These are phyloP conservation scores for Capreolus pygargus DNA, from an alignment of 2,113 vertebrate species.

Conservation along the genomic window DNA sequence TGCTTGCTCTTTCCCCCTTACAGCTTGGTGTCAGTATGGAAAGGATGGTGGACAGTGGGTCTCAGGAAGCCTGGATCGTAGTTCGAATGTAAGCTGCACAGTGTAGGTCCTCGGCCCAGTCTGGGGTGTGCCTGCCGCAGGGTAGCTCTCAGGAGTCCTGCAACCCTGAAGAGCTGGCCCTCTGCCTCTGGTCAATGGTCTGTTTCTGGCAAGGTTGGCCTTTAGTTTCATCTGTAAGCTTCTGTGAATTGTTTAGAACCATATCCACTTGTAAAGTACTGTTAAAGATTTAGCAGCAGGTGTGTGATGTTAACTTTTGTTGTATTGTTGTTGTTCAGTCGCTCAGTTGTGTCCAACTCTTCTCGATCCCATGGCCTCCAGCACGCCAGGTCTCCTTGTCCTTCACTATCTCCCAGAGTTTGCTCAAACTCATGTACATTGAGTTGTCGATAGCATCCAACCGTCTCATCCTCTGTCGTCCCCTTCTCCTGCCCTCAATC, in stretches of 20 bases:
- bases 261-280: background rate
- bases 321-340: background rate
- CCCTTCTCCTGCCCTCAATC: background rate
- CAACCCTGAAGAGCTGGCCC: background rate
- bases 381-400: background rate
- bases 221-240: background rate
- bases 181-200: background rate
- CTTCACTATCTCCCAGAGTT: background rate
- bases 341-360: background rate
- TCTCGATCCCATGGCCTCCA: background rate
- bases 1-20: background rate
- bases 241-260: background rate
- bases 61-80: background rate
- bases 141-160: background rate
- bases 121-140: background rate
- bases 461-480: background rate
- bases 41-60: background rate
- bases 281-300: background rate
- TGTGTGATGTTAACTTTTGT: background rate
- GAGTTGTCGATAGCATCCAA: background rate
- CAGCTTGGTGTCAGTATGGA: background rate
- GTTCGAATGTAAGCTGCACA: background rate
- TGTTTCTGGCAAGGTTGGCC: background rate
- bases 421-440: background rate
- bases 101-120: background rate